phyloP scores from a whole-genome alignment of 1,140 invertebrate species.

The Oppia nitens region DNA sequence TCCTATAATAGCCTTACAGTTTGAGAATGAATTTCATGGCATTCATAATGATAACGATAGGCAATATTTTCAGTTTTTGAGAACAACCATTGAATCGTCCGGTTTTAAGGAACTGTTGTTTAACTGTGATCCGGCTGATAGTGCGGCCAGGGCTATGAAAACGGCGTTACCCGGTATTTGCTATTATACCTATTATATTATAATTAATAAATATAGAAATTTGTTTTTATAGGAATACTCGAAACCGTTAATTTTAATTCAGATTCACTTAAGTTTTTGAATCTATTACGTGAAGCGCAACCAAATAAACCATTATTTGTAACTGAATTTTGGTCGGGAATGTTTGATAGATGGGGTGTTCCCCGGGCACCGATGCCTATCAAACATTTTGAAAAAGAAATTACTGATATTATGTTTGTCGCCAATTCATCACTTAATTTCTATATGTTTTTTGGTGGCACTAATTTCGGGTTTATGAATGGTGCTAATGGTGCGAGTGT shows the following conservation, averaged over 20 bases:
- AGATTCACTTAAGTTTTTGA: background rate
- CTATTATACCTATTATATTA: no score
- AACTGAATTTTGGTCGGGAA: conserved; percentile 28
- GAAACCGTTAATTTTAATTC: background rate
- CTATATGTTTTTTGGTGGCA: conserved; percentile 21
- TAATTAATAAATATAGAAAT: no score
- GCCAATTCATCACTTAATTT: conserved; percentile 26
- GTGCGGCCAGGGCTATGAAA: background rate
- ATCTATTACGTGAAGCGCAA: conserved; percentile 5
- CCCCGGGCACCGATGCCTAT: conserved; percentile 16
- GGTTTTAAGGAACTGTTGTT: conserved; percentile 7
- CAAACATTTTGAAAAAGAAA: conserved; percentile 6
- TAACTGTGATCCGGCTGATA: conserved; percentile 4
- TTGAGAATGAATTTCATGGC: conserved; percentile 21
- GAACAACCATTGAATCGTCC: no score
- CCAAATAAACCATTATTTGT: conserved; percentile 25
- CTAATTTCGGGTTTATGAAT: conserved; percentile 17
- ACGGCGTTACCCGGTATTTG: background rate
- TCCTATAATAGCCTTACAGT: conserved; percentile 28
- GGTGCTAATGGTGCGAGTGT: conserved; percentile 22
- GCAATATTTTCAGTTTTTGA: conserved; percentile 5
- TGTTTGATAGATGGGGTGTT: conserved; percentile 26
- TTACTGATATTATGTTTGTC: conserved; percentile 22
- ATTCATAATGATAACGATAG: conserved; percentile 7
- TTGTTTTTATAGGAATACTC: background rate